phyloP scores from a whole-genome alignment of 1,140 invertebrate genomes.

The Phenacoccus solenopsis region DNA sequence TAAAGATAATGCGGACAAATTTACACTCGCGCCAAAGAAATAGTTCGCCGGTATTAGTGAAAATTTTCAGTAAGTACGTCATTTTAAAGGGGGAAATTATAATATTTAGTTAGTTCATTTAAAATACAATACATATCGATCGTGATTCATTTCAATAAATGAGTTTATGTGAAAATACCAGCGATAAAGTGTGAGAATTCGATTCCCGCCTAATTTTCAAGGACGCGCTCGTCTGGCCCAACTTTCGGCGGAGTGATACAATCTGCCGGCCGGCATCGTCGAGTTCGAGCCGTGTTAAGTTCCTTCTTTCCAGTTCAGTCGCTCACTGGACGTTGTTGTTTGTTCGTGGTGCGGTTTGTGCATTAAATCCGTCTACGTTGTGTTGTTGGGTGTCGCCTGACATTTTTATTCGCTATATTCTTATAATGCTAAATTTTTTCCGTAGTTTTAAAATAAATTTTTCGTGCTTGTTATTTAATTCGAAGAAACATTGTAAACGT shows the following conservation, averaged over 20 bases:
- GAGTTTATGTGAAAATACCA: no score
- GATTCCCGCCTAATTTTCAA: background rate
- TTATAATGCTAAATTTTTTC: background rate
- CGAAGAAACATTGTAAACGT: slow-evolving; percentile 1
- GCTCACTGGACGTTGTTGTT: background rate
- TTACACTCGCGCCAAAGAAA: background rate
- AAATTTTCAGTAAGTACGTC: background rate
- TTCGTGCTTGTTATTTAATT: background rate
- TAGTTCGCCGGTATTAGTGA: background rate
- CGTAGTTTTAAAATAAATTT: background rate
- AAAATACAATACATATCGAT: background rate
- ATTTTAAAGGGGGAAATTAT: background rate
- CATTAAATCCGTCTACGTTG: background rate
- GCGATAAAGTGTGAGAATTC: background rate
- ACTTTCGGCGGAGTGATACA: background rate
- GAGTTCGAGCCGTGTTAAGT: background rate
- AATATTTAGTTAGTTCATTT: no score
- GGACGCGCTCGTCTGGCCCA: background rate
- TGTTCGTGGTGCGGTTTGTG: background rate
- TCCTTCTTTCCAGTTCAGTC: background rate
- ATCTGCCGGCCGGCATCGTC: background rate
- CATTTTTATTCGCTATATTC: background rate
- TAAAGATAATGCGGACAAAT: background rate
- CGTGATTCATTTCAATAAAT: background rate
- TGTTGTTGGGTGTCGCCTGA: background rate